Percentiles rank a stretch among this genome's conserved stretches.
These are phyloP conservation scores for Polyodon spathula DNA, from an alignment of 2,113 vertebrate genomes.

Conservation along the genomic window DNA sequence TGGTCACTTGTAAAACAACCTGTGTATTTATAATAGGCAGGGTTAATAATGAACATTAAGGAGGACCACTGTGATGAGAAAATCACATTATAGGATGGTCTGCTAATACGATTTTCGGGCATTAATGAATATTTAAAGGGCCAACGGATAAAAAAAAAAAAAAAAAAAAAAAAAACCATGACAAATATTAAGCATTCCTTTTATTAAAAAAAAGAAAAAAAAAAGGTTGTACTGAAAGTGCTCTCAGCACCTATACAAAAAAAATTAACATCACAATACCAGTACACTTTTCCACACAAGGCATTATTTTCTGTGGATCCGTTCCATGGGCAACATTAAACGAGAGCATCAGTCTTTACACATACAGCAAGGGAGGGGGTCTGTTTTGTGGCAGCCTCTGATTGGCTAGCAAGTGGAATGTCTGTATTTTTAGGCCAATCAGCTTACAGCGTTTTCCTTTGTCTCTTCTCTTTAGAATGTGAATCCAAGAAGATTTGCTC, in stretches of 20 bases:
- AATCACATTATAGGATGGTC: no score
- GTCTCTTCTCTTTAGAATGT: neutral
- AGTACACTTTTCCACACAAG: conserved; percentile 14
- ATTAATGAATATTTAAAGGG: no score
- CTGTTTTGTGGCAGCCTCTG: no score
- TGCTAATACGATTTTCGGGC: no score
- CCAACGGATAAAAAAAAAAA: neutral
- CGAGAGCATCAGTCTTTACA: conserved; percentile 31
- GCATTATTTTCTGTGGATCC: conserved; percentile 46
- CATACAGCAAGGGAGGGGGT: conserved; percentile 3
- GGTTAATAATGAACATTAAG: no score
- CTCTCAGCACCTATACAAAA: conserved; percentile 60
- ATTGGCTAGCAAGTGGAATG: conserved; percentile 24
- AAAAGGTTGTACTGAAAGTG: conserved; percentile 47
- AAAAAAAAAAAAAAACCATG: no score
- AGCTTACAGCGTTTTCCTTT: neutral
- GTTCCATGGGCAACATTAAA: conserved; percentile 46
- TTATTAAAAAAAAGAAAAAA: conserved; percentile 57
- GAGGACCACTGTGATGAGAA: no score
- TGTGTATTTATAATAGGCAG: no score
- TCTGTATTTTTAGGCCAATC: conserved; percentile 8
- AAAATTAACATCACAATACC: conserved; percentile 22
- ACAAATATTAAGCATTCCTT: conserved; percentile 40
- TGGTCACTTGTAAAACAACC: no score
- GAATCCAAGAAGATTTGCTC: neutral